phyloP scores from a whole-genome alignment of 2,888 invertebrate genomes.

The Megastigmus dorsalis region DNA sequence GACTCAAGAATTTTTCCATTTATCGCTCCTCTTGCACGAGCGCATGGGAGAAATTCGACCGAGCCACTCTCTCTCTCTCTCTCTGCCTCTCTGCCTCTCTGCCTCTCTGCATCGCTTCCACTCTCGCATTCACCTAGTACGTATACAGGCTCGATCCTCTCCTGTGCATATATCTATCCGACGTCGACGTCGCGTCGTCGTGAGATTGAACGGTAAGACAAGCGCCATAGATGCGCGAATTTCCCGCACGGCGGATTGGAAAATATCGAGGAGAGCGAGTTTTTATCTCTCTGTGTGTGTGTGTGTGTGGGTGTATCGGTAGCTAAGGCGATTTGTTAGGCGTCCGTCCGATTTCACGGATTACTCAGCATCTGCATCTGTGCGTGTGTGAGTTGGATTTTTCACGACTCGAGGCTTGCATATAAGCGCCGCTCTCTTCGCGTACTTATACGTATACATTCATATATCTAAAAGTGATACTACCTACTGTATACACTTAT shows the following conservation, averaged over 20 bases:
- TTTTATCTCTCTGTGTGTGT: too few species aligned
- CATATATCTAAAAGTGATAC: too few species aligned
- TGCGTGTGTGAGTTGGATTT: too few species aligned
- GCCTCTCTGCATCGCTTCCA: neutral
- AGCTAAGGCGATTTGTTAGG: neutral
- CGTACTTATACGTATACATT: too few species aligned
- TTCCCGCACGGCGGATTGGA: neutral
- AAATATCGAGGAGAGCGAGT: neutral
- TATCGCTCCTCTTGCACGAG: constrained; percentile 71
- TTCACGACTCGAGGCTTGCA: too few species aligned
- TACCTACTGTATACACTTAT: too few species aligned
- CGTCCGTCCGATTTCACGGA: constrained; percentile 11
- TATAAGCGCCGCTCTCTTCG: too few species aligned
- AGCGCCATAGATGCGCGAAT: too few species aligned
- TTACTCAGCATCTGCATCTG: too few species aligned
- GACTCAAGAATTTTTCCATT: constrained; percentile 73
- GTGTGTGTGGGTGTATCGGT: too few species aligned
- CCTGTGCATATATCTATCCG: constrained; percentile 8
- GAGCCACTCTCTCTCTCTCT: constrained; percentile 25
- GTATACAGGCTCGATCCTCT: too few species aligned
- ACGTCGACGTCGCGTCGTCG: neutral
- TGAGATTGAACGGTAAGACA: constrained; percentile 43
- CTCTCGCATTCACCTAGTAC: neutral
- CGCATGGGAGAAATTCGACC: constrained; percentile 69
- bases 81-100: constrained; percentile 1